Conservation (phyloP, 1,140 invertebrate species). For the Sinella curviseta region DNA sequence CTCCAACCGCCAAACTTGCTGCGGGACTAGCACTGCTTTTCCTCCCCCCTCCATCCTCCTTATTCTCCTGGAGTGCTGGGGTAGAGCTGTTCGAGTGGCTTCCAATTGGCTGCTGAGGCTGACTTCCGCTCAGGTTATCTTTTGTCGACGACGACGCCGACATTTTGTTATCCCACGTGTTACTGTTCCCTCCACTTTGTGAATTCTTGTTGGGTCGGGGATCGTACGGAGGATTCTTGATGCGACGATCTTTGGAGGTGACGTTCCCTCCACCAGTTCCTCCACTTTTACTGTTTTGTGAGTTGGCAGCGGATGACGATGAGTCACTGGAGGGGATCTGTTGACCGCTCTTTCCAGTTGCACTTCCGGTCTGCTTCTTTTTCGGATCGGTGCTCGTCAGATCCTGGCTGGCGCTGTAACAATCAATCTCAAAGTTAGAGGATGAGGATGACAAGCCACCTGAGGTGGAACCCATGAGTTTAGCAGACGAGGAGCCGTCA, state of each 20-base stretch:
- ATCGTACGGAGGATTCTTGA: constrained; percentile 45
- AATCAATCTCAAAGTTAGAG: constrained; percentile 22
- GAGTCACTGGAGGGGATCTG: not conserved
- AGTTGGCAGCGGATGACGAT: not conserved
- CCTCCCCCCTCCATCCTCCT: not conserved
- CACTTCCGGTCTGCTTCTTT: not conserved
- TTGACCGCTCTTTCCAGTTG: not conserved
- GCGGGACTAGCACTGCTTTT: not conserved
- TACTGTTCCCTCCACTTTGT: no score
- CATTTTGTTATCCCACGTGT: not conserved
- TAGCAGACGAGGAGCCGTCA: not conserved
- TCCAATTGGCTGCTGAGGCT: not conserved
- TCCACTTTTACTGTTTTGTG: not conserved
- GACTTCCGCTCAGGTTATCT: no score
- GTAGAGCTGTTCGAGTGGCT: not conserved
- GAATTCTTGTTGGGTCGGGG: constrained; percentile 4
- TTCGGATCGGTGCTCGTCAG: not conserved
- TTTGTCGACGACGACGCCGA: not conserved
- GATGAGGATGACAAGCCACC: not conserved
- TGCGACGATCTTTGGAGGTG: constrained; percentile 2
- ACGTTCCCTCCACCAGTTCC: constrained; percentile 3
- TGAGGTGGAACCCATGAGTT: not conserved
- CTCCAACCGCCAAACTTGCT: no score
- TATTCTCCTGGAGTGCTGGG: not conserved
- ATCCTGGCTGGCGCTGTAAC: constrained; percentile 11